A percentile compares a stretch with the other conserved stretches of the same genome.
phyloP scores from a whole-genome alignment of 1,140 invertebrate species.

The Sycobia sp. region DNA sequence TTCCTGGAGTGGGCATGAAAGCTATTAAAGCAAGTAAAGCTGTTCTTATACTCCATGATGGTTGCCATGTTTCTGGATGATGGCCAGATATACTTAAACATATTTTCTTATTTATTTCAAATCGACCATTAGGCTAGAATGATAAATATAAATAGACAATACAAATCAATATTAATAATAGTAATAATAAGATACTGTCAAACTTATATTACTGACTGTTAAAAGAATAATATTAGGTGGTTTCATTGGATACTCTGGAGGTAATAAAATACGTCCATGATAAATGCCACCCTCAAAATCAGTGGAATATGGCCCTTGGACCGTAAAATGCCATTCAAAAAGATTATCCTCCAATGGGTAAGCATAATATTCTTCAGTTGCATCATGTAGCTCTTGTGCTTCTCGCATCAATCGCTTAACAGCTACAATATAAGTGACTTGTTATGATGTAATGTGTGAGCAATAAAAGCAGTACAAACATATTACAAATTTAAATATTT shows the following conservation, averaged over 20 bases:
- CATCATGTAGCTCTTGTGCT: constrained; percentile 81
- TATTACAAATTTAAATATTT: background rate
- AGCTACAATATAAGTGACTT: constrained; percentile 63
- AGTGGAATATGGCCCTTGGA: constrained; percentile 82
- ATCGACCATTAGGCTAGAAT: constrained; percentile 87
- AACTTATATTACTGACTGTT: constrained; percentile 69
- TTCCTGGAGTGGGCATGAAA: constrained; percentile 90
- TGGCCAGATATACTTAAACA: constrained; percentile 96
- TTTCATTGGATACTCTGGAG: constrained; percentile 96
- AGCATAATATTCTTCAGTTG: constrained; percentile 90
- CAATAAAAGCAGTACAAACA: background rate
- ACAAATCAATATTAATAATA: background rate
- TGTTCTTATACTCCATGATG: constrained; percentile 95
- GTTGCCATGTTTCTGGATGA: constrained; percentile 97
- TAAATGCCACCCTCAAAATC: constrained; percentile 91
- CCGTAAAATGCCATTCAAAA: constrained; percentile 98
- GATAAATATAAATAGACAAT: background rate
- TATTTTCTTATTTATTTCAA: constrained; percentile 94
- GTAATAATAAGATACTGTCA: background rate
- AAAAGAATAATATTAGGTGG: constrained; percentile 94
- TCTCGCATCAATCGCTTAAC: constrained; percentile 94
- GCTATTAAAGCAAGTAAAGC: constrained; percentile 90
- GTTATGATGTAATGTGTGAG: background rate
- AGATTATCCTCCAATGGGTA: constrained; percentile 93
- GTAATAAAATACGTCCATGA: constrained; percentile 89